Conservation (phyloP, 2,113 vertebrate species). For the Corydoras sp. region DNA sequence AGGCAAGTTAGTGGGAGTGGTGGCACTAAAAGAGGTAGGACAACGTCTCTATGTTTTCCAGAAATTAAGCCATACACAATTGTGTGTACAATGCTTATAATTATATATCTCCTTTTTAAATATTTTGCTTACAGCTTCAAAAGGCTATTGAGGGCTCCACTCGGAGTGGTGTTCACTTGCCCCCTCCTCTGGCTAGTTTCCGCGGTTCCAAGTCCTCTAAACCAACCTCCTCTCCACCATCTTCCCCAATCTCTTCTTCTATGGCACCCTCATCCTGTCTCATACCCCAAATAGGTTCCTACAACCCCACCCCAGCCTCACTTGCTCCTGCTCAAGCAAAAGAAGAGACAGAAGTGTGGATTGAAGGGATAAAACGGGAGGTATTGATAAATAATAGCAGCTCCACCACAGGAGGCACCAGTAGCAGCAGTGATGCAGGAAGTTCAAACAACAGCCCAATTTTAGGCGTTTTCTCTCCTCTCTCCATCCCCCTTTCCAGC, state of each 20-base stretch:
- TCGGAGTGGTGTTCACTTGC: constrained; percentile 78
- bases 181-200: constrained; percentile 89
- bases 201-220: constrained; percentile 62
- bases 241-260: constrained; percentile 32
- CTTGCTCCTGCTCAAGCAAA: neutral
- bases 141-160: constrained; percentile 93
- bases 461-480: constrained; percentile 41
- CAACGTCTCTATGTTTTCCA: neutral
- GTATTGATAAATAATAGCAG: constrained; percentile 34
- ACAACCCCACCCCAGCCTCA: constrained; percentile 8
- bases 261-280: constrained; percentile 31
- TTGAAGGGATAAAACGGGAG: constrained; percentile 45
- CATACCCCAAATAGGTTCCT: constrained; percentile 19
- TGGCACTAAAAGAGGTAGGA: constrained; percentile 86
- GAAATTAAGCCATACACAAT: neutral
- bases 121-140: constrained; percentile 71
- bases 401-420: constrained; percentile 15
- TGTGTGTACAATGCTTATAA: neutral
- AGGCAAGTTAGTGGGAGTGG: constrained; percentile 85
- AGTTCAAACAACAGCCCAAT: constrained; percentile 39
- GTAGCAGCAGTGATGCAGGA: constrained; percentile 26
- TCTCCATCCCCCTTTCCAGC: constrained; percentile 47
- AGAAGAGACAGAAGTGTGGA: constrained; percentile 56
- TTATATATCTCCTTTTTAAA: neutral
- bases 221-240: constrained; percentile 44